Evolutionary conservation across 2,888 invertebrate genomes (phyloP), one percentile per base, ranked within the genome.

Genomic region (Pachydiplax longipennis): DNA sequence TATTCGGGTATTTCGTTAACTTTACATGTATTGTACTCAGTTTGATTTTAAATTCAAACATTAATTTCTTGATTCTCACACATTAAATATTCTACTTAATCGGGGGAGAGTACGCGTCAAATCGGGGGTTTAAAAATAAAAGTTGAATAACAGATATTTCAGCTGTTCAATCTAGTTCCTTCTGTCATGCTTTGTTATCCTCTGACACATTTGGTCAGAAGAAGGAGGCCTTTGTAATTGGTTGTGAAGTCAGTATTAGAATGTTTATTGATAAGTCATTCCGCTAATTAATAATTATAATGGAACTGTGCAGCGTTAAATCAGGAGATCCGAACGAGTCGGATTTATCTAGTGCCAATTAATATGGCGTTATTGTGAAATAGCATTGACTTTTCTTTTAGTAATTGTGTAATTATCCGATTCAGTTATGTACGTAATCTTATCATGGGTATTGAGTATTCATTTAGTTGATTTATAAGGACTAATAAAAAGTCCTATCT

Each of bases 281-380:
- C 61, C 37, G 61, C 13, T 37, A 61, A 37, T 87, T 65, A 61
- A n/a, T 61, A 61, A 18, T 58, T 58, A 65, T 61, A 37, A 87
- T 87, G 87, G 37, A 58, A 87, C 37, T 87, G 61, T 61, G 87
- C 61, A 37, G 35, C 87, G 61, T 37, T 35, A 37, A 61, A 1
- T n/a, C 58, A 40, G 87, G 37, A 35, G 61, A 87, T 10, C 61
- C n/a, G n/a, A 58, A 37, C 87, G 22, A 22, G 31, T 37, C 40
- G 35, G 61, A 61, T 35, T 65, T n/a, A 15, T 87, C 31, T 65
- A 37, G 61, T 22, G 35, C 13, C n/a, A 58, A n/a, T 37, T 61
- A 87, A 87, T 22, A 87, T 87, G 87, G 87, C 87, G 87, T 87
- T 65, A 58, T 58, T 31, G 37, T 87, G 48, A 87, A 87, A 87